phyloP scores from a whole-genome alignment of 2,113 vertebrate species.

The Hippocampus barbouri region DNA sequence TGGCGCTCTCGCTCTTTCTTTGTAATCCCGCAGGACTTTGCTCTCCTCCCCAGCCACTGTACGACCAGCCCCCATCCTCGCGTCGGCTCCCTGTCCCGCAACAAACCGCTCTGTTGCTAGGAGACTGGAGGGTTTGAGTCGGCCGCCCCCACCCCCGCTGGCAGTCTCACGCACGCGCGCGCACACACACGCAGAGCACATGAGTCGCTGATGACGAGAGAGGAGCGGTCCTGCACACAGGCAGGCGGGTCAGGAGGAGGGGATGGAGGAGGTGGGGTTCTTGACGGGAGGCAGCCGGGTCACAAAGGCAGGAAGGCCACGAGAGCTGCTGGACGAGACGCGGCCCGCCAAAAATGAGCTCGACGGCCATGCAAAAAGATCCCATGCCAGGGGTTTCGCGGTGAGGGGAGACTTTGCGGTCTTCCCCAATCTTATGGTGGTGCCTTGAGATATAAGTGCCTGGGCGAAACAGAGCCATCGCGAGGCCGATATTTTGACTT shows the following conservation, averaged over 20 bases:
- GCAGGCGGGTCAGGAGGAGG: slow-evolving; percentile 61
- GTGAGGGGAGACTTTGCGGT: background rate
- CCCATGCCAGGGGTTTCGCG: background rate
- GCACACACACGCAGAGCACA: slow-evolving; percentile 27
- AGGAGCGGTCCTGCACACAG: slow-evolving; percentile 61
- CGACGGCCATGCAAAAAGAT: slow-evolving; percentile 9
- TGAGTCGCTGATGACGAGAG: slow-evolving; percentile 53
- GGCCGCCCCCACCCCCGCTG: slow-evolving; percentile 74
- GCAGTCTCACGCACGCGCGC: slow-evolving; percentile 59
- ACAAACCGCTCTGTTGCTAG: slow-evolving; percentile 82
- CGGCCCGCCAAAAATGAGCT: slow-evolving; percentile 49
- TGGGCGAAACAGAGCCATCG: background rate
- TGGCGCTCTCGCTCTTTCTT: slow-evolving; percentile 52
- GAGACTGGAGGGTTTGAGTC: slow-evolving; percentile 79
- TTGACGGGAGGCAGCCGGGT: slow-evolving; percentile 70
- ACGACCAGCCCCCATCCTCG: slow-evolving; percentile 68
- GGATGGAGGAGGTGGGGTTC: slow-evolving; percentile 40
- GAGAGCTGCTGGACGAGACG: slow-evolving; percentile 37
- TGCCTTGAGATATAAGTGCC: background rate
- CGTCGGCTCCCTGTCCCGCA: slow-evolving; percentile 71
- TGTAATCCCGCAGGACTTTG: slow-evolving; percentile 70
- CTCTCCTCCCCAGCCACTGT: slow-evolving; percentile 70
- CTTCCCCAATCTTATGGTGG: background rate
- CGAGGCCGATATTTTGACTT: background rate
- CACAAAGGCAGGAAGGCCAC: slow-evolving; percentile 51